Evolutionary conservation across 2,888 invertebrate genomes (phyloP), one percentile per base, ranked within the genome.

Genomic region (Drosophila siamana): DNA sequence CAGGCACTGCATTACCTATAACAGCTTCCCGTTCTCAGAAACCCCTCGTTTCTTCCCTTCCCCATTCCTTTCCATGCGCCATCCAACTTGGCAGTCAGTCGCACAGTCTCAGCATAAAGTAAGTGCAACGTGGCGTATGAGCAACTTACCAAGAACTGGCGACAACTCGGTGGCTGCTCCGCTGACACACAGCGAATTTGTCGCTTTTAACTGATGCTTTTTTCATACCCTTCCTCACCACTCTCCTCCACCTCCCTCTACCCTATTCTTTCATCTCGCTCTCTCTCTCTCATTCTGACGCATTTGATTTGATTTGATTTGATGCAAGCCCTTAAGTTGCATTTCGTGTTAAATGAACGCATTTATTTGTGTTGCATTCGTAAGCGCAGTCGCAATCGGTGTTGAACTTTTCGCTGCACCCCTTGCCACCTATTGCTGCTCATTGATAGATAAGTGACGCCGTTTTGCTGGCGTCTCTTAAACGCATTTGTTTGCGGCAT

Each of bases 101-200:
- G 41, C 68, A 36, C 30, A 48, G 56, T 56, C 63, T 30, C 59
- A 60, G 81, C 80, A 82, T 74, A 86, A 83, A 88, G 80, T 80
- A 86, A 88, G 90, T 90, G 90, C 89, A 90, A 80, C 90, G 86
- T 80, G 87, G 88, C 90, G 89, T 89, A 88, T 90, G 88, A 86
- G 89, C 85, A 89, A 89, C 88, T 86, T 81, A 65, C 52, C 66
- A 50, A 51, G 47, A 68, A 56, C 69, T 60, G 50, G 33, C 55
- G 63, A 68, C 56, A 44, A 52, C 48, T 68, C 16, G 50, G 60
- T 33, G 70, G 59, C 81, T 71, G 69, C 73, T 62, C 68, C 72
- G 71, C 73, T 72, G 77, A 75, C 80, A 86, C 70, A 80, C 70
- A 70, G 75, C 61, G 76, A 89, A 86, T 89, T 86, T 86, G 89